Evolutionary conservation across 2,888 invertebrate genomes (phyloP).

Genomic region (Lysandra coridon): DNA sequence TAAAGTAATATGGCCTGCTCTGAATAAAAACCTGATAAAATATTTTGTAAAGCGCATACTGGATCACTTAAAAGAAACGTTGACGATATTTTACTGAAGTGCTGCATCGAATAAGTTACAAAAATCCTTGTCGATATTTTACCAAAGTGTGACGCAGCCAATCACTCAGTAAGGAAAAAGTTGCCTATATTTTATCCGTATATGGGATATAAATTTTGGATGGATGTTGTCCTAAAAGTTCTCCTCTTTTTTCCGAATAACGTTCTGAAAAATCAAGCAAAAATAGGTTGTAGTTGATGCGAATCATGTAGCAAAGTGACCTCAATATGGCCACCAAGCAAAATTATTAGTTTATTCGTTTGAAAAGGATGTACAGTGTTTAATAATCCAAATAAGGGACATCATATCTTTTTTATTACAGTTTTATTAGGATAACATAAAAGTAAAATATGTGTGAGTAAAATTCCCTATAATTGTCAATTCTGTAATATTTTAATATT

Average conservation of each 20-base stretch:
- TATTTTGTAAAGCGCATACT: background rate
- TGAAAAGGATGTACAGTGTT: too few species aligned
- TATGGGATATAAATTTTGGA: slow-evolving; percentile 16
- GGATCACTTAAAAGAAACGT: slow-evolving; percentile 5
- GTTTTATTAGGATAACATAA: too few species aligned
- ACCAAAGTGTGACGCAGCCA: slow-evolving; percentile 9
- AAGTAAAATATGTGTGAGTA: too few species aligned
- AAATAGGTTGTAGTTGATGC: background rate
- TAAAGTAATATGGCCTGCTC: background rate
- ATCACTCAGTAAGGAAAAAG: slow-evolving; percentile 15
- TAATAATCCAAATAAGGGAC: too few species aligned
- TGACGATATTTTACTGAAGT: slow-evolving; percentile 9
- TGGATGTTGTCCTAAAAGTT: slow-evolving; percentile 15
- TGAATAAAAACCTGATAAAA: background rate
- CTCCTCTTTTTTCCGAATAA: background rate
- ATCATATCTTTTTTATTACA: too few species aligned
- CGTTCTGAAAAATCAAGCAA: background rate
- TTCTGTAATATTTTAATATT: too few species aligned
- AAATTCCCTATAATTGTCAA: too few species aligned
- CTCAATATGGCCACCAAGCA: background rate
- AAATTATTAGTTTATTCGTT: too few species aligned
- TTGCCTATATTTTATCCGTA: slow-evolving; percentile 14
- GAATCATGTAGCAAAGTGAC: background rate
- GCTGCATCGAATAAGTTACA: slow-evolving; percentile 8
- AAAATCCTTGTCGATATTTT: slow-evolving; percentile 11